Percentiles rank a stretch among this genome's conserved stretches.
Conservation (phyloP, 2,113 vertebrate genomes). For the Notarius lentiginosus region DNA sequence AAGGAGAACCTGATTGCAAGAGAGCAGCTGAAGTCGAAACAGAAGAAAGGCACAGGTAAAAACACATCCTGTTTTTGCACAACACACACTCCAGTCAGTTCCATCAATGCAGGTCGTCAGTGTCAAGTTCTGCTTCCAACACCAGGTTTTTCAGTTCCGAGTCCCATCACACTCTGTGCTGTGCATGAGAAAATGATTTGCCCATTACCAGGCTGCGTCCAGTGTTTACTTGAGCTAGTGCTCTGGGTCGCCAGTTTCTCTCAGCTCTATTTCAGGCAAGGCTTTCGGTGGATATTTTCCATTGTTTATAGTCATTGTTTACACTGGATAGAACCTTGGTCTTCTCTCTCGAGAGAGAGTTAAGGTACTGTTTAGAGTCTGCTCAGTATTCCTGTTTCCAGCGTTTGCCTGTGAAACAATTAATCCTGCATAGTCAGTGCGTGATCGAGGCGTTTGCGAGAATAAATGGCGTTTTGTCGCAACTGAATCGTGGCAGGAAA, state of each 20-base stretch:
- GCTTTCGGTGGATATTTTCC: constrained; percentile 29
- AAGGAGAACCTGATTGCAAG: constrained; percentile 51
- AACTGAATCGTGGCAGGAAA: background rate
- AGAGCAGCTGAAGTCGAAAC: constrained; percentile 29
- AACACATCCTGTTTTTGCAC: background rate
- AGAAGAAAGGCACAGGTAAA: constrained; percentile 48
- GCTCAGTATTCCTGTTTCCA: background rate
- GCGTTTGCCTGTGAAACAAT: background rate
- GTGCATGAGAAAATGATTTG: background rate
- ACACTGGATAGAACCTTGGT: constrained; percentile 25
- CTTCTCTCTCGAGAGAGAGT: background rate
- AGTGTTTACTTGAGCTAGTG: constrained; percentile 30
- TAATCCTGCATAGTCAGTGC: background rate
- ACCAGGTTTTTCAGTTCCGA: background rate
- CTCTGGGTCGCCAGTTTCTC: constrained; percentile 8
- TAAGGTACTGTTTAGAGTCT: constrained; percentile 10
- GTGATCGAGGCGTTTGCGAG: background rate
- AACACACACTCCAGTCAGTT: background rate
- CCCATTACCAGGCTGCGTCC: background rate
- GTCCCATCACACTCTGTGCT: background rate
- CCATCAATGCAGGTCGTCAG: background rate
- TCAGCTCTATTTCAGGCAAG: constrained; percentile 37
- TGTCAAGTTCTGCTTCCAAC: background rate
- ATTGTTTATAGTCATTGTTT: constrained; percentile 47
- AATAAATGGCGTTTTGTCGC: background rate